Evolutionary conservation across 2,797 vertebrate species (phyloP).

Genomic region (Crax fasciolata): DNA sequence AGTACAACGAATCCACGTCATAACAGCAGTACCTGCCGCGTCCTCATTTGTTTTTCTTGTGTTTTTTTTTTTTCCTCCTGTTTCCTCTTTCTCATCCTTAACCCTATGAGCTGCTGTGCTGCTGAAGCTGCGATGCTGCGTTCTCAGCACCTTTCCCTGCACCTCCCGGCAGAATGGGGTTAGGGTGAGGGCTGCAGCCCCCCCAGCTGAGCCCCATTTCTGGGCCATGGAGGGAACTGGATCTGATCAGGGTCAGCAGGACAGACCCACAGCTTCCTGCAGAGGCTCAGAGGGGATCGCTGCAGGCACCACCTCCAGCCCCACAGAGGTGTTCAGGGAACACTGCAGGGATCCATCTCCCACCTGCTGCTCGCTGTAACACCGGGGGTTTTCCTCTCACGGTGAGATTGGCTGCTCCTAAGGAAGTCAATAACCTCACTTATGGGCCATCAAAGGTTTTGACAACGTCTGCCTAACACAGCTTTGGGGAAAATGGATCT

Average conservation of each 20-base stretch:
- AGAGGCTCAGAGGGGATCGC: constrained; percentile 35
- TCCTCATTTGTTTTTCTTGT: neutral
- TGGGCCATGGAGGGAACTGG: neutral
- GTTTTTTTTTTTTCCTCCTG: neutral
- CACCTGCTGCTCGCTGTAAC: neutral
- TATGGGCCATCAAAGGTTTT: constrained; percentile 24
- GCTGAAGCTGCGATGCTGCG: neutral
- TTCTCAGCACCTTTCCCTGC: neutral
- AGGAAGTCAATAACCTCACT: neutral
- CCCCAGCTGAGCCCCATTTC: neutral
- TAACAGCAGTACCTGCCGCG: neutral
- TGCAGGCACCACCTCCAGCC: constrained; percentile 61
- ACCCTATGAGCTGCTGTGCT: neutral
- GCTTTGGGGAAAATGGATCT: neutral
- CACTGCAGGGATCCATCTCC: constrained; percentile 43
- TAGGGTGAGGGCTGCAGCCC: no score
- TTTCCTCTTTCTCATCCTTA: neutral
- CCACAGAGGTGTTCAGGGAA: constrained; percentile 70
- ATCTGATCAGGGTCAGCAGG: no score
- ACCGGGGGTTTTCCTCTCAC: neutral
- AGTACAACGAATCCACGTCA: neutral
- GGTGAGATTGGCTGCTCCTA: neutral
- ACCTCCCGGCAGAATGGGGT: neutral
- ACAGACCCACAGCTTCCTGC: neutral
- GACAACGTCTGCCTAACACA: neutral